Conservation (phyloP, 2,888 invertebrate genomes). For the Alsophila aescularia region DNA sequence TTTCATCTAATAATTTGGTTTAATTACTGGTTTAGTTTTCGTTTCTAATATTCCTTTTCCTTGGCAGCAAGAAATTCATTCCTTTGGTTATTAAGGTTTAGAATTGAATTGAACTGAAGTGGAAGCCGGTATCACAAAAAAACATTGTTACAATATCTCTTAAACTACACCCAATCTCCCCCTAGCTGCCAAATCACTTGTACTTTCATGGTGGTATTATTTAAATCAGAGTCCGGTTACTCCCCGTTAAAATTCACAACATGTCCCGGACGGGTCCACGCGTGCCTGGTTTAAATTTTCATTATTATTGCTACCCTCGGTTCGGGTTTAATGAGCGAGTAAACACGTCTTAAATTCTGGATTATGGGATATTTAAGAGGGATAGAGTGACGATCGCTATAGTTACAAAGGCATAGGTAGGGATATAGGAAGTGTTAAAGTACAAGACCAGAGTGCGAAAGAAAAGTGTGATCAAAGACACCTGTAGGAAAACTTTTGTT, state of each 20-base stretch:
- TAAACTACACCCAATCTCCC: background rate
- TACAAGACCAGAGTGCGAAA: too few species aligned
- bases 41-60: too few species aligned
- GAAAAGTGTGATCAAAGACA: too few species aligned
- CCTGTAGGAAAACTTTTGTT: too few species aligned
- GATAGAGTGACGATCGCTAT: background rate
- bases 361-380: conserved; percentile 10
- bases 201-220: conserved; percentile 14
- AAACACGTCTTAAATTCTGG: conserved; percentile 29
- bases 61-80: too few species aligned
- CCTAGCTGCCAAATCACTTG: conserved; percentile 11
- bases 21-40: too few species aligned
- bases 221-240: conserved; percentile 17
- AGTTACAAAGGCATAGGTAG: background rate
- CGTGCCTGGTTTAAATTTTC: conserved; percentile 18
- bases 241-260: conserved; percentile 26
- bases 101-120: too few species aligned
- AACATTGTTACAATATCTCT: background rate
- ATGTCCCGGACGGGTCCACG: conserved; percentile 2
- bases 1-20: too few species aligned
- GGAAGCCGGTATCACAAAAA: background rate
- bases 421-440: too few species aligned
- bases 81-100: too few species aligned
- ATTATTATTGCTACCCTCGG: conserved; percentile 30
- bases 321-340: conserved; percentile 32